These are phyloP conservation scores for Campylorhamphus procurvoides DNA, from an alignment of 2,113 vertebrate genomes.

Conservation along the genomic window DNA sequence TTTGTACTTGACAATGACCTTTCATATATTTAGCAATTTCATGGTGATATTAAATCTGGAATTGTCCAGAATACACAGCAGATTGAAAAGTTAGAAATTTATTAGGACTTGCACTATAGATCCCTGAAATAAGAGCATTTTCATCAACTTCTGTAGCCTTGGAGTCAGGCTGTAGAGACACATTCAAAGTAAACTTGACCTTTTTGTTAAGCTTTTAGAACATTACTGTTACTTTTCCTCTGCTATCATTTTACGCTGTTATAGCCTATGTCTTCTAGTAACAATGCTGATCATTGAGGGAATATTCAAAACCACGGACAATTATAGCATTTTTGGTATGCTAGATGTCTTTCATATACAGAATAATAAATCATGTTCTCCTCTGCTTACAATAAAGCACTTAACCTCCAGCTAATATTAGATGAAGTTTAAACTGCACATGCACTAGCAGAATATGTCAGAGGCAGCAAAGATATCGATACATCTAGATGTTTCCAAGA, in stretches of 20 bases:
- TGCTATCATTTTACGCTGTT: neutral
- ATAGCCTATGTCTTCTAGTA: neutral
- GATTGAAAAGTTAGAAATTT: neutral
- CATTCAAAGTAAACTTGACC: neutral
- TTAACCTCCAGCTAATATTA: neutral
- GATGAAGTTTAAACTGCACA: neutral
- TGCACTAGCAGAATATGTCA: neutral
- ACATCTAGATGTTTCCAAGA: neutral
- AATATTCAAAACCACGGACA: neutral
- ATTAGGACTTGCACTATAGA: neutral
- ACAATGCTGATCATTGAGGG: neutral
- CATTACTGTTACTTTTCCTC: neutral
- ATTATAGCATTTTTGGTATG: neutral
- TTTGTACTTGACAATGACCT: neutral
- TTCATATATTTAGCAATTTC: neutral
- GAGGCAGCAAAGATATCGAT: neutral
- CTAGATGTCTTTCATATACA: neutral
- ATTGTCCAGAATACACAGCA: neutral
- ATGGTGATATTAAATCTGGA: neutral
- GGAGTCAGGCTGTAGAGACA: neutral
- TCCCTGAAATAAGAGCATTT: neutral
- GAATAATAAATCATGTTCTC: neutral
- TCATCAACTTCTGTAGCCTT: neutral
- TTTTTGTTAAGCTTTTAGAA: neutral
- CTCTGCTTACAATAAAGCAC: neutral